These are phyloP conservation scores for Pemphigus obesinymphae DNA, from an alignment of 1,140 invertebrate species.

Conservation along the genomic window DNA sequence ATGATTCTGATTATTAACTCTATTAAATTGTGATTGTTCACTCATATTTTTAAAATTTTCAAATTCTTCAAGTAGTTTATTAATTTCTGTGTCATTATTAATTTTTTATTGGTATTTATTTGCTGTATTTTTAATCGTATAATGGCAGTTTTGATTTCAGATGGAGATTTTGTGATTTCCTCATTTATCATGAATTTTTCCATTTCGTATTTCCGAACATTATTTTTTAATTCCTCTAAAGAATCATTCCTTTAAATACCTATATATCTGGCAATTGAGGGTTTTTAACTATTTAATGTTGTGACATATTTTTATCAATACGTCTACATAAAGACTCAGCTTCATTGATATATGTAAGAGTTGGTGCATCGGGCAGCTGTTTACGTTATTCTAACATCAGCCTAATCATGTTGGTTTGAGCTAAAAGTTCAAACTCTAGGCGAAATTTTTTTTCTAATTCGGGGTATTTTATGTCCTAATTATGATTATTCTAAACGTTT, in stretches of 20 bases:
- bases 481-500: neutral
- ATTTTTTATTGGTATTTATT: neutral
- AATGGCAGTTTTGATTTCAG: neutral
- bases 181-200: neutral
- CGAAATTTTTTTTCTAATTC: neutral
- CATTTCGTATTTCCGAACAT: neutral
- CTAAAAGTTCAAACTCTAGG: neutral
- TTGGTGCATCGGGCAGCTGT: neutral
- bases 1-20: too few species aligned
- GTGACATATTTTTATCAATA: neutral
- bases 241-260: neutral
- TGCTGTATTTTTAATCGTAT: neutral
- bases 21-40: neutral
- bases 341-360: neutral
- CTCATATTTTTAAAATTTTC: neutral
- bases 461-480: neutral
- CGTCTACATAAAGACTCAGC: neutral
- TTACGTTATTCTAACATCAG: neutral
- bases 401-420: neutral
- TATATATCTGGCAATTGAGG: neutral
- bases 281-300: neutral
- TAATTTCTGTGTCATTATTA: neutral
- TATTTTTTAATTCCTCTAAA: neutral
- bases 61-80: neutral
- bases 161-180: neutral